Percentiles rank a stretch among this genome's conserved stretches.
Evolutionary conservation across 2,113 vertebrate genomes (phyloP).

Genomic region (Colossoma macropomum): DNA sequence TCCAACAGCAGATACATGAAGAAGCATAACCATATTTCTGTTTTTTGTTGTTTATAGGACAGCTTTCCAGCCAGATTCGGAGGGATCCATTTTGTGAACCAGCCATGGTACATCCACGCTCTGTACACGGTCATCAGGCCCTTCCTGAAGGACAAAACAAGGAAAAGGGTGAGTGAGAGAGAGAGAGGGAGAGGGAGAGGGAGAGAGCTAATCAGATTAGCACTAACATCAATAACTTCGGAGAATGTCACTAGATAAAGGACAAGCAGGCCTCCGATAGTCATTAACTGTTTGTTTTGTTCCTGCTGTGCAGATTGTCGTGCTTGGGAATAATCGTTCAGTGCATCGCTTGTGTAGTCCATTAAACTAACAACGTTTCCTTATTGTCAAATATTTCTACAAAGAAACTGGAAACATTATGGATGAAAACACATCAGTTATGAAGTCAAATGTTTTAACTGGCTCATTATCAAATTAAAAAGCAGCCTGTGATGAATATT

Average conservation of each 20-base stretch:
- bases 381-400: too few species aligned
- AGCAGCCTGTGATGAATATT: too few species aligned
- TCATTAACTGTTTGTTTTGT: neutral
- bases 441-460: too few species aligned
- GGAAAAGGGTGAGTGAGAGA: constrained; percentile 88
- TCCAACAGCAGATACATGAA: neutral
- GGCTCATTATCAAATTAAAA: too few species aligned
- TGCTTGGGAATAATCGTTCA: constrained; percentile 93
- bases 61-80: constrained; percentile 97
- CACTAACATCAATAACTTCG: constrained; percentile 12
- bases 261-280: neutral
- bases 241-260: neutral
- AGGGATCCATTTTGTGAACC: constrained; percentile 99
- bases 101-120: constrained; percentile 98
- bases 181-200: neutral
- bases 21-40: constrained; percentile 8
- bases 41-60: constrained; percentile 80
- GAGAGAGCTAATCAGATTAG: constrained; percentile 14
- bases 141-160: constrained; percentile 98
- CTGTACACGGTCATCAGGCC: constrained; percentile 97
- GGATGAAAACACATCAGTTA: too few species aligned
- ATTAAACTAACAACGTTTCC: neutral
- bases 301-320: neutral
- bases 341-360: too few species aligned
- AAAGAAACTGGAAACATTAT: too few species aligned